Percentiles rank a stretch among this genome's conserved stretches.
Evolutionary conservation across 2,888 invertebrate species (phyloP).

Genomic region (Watsonalla binaria): DNA sequence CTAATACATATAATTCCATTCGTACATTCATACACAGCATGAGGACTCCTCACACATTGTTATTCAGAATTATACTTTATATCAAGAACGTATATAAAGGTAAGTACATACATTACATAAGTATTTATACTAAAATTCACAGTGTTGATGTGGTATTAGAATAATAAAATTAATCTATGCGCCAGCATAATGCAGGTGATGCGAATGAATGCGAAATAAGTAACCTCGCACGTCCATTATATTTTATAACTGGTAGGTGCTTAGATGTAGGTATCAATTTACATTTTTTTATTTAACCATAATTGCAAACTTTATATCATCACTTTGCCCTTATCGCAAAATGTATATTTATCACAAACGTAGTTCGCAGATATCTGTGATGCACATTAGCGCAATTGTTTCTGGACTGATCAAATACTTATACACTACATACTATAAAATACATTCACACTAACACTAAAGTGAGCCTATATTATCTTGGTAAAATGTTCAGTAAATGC

Average conservation of each 20-base stretch:
- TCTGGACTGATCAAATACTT: not conserved
- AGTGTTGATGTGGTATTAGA: slow-evolving; percentile 55
- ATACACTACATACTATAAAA: slow-evolving; percentile 1
- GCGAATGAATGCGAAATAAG: not conserved
- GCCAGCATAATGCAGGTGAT: too few relatives aligned
- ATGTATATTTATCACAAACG: too few relatives aligned
- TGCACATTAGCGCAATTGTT: too few relatives aligned
- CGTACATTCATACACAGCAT: slow-evolving; percentile 4
- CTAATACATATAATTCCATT: slow-evolving; percentile 3
- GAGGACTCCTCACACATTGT: slow-evolving; percentile 3
- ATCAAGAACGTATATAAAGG: slow-evolving; percentile 7
- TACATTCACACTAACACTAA: not conserved
- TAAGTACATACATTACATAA: slow-evolving; percentile 10
- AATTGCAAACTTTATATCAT: too few relatives aligned
- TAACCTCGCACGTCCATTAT: not conserved
- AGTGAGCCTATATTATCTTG: too few relatives aligned
- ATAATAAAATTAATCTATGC: not conserved
- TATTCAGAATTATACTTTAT: slow-evolving; percentile 16
- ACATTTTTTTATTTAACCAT: too few relatives aligned
- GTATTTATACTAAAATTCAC: slow-evolving; percentile 42
- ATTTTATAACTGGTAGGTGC: not conserved
- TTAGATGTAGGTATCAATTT: not conserved
- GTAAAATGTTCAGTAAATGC: too few relatives aligned
- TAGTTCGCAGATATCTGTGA: too few relatives aligned
- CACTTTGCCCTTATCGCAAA: too few relatives aligned